A percentile compares a stretch with the other conserved stretches of the same genome.
Evolutionary conservation across 2,797 vertebrate genomes (phyloP).

Genomic region (Hapalemur alaotrensis): DNA sequence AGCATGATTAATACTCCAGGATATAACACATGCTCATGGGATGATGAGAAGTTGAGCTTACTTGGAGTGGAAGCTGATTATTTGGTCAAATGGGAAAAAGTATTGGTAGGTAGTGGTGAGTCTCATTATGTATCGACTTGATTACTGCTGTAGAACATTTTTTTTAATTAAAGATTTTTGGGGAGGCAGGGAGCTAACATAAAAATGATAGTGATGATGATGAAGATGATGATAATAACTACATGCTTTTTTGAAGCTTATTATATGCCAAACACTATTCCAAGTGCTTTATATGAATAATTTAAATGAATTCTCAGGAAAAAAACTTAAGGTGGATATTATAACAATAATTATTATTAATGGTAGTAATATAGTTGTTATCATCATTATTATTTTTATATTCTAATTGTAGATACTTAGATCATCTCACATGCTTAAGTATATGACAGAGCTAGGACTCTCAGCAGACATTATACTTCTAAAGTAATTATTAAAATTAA

Average conservation of each 20-base stretch:
- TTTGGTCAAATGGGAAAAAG: background rate
- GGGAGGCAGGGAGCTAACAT: background rate
- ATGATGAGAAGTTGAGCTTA: background rate
- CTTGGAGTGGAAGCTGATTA: background rate
- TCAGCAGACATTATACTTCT: background rate
- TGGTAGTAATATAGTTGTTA: too few relatives aligned
- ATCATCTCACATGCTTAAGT: background rate
- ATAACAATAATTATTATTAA: background rate
- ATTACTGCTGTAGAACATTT: background rate
- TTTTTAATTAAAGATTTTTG: background rate
- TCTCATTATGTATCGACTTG: background rate
- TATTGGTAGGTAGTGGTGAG: background rate
- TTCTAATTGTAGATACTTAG: background rate
- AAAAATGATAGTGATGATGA: background rate
- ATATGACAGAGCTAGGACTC: background rate
- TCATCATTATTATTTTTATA: background rate
- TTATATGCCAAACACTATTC: background rate
- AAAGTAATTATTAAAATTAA: conserved; percentile 42
- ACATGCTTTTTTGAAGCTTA: background rate
- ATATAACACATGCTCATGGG: background rate
- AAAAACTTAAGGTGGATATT: background rate
- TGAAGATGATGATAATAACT: background rate
- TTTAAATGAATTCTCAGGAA: background rate
- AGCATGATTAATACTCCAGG: background rate
- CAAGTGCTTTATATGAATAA: background rate